Percentiles rank a stretch among this genome's conserved stretches.
Conservation (phyloP, 2,888 invertebrate species). For the Aphodius granarius region DNA sequence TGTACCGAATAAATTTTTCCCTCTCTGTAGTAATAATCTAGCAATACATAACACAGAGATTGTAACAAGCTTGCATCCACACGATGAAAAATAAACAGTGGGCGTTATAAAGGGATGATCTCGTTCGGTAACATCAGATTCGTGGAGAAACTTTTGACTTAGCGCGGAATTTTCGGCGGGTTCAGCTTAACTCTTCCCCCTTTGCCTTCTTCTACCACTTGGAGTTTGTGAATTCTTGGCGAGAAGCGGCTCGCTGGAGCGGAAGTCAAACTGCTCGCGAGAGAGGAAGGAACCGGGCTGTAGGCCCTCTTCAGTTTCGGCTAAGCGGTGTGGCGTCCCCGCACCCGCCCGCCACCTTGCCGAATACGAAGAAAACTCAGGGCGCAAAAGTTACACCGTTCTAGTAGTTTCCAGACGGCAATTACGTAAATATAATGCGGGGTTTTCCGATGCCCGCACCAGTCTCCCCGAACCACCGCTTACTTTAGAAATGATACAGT, state of each 20-base stretch:
- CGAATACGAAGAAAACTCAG: background rate
- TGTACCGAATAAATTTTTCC: too few species aligned
- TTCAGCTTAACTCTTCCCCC: background rate
- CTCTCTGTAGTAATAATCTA: too few species aligned
- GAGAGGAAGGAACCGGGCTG: background rate
- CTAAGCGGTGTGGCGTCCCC: background rate
- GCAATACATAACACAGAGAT: too few species aligned
- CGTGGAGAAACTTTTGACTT: background rate
- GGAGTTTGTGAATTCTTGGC: background rate
- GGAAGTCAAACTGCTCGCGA: background rate
- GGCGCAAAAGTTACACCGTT: background rate
- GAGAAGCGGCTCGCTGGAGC: background rate
- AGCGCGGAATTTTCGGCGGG: background rate
- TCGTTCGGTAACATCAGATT: background rate
- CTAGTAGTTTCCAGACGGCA: slow-evolving; percentile 11
- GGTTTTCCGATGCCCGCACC: background rate
- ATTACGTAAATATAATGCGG: slow-evolving; percentile 14
- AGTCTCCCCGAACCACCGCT: too few species aligned
- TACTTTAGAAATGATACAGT: too few species aligned
- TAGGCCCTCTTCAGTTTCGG: background rate
- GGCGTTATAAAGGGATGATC: background rate
- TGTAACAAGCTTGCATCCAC: background rate
- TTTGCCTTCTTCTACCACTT: background rate
- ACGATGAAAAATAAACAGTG: background rate
- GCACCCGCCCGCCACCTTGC: background rate